phyloP scores from a whole-genome alignment of 2,113 vertebrate genomes.

The Buteo buteo region DNA sequence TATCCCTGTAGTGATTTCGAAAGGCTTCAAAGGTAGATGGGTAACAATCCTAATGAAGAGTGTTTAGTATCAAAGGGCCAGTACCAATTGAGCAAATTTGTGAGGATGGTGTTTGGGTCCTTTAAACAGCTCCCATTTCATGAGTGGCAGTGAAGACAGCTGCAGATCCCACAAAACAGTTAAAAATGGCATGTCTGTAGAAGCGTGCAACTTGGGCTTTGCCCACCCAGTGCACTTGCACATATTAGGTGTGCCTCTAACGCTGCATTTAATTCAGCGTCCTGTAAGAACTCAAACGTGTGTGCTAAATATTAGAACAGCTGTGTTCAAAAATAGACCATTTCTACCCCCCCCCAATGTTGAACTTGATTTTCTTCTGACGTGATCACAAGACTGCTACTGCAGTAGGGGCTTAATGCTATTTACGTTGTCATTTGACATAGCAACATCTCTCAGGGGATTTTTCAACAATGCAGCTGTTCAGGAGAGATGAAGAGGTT shows the following conservation, averaged over 20 bases:
- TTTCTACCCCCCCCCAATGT: neutral
- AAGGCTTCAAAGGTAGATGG: neutral
- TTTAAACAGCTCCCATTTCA: neutral
- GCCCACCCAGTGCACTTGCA: neutral
- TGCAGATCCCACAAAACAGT: neutral
- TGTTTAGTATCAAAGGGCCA: neutral
- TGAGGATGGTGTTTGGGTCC: neutral
- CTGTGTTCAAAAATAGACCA: constrained; percentile 53
- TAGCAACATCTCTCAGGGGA: constrained; percentile 62
- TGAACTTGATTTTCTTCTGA: constrained; percentile 71
- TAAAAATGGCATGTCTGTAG: neutral
- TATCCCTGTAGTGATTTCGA: neutral
- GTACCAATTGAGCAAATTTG: neutral
- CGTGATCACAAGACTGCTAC: constrained; percentile 54
- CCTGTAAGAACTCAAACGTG: neutral
- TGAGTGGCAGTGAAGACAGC: neutral
- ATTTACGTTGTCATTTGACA: constrained; percentile 64
- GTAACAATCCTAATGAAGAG: neutral
- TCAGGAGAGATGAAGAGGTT: constrained; percentile 43
- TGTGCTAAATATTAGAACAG: constrained; percentile 45
- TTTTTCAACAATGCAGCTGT: constrained; percentile 68
- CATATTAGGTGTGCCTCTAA: neutral
- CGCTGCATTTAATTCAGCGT: neutral
- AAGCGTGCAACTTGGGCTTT: neutral
- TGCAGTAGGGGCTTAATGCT: constrained; percentile 65